A percentile compares a stretch with the other conserved stretches of the same genome.
Evolutionary conservation across 2,113 vertebrate genomes (phyloP).

Genomic region (Alethe diademata): DNA sequence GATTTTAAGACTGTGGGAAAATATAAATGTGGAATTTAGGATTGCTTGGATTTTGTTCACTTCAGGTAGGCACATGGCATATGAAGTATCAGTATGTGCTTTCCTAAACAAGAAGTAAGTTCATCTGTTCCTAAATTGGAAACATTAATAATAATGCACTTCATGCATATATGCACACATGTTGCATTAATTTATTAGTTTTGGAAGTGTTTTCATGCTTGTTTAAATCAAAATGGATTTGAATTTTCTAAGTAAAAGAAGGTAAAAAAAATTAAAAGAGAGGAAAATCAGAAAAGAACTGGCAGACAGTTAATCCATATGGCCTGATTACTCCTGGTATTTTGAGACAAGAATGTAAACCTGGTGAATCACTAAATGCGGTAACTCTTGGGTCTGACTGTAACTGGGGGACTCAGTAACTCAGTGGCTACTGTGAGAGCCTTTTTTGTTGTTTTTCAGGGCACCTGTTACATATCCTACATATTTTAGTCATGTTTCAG

Average conservation of each 20-base stretch:
- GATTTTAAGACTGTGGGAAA: neutral
- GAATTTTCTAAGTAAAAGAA: conserved; percentile 41
- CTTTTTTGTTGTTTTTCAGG: neutral
- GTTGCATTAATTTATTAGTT: conserved; percentile 54
- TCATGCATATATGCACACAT: conserved; percentile 6
- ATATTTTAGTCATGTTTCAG: neutral
- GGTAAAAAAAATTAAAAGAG: neutral
- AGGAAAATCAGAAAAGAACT: conserved; percentile 3
- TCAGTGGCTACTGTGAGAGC: neutral
- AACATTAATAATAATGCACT: conserved; percentile 42
- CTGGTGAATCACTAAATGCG: conserved; percentile 51
- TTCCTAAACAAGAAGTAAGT: neutral
- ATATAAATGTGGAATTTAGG: neutral
- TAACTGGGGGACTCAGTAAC: neutral
- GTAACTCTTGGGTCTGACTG: neutral
- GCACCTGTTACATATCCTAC: neutral
- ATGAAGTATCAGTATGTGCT: neutral
- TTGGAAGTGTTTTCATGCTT: conserved; percentile 69
- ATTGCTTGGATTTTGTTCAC: neutral
- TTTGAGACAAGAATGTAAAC: conserved; percentile 58
- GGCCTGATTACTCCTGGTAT: conserved; percentile 66
- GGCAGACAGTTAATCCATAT: conserved; percentile 65
- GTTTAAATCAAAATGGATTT: conserved; percentile 67
- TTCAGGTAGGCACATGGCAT: neutral
- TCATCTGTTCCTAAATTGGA: conserved; percentile 25